Base-by-base conservation (phyloP, 2,888 invertebrate genomes). In the Emesis castigata region DNA sequence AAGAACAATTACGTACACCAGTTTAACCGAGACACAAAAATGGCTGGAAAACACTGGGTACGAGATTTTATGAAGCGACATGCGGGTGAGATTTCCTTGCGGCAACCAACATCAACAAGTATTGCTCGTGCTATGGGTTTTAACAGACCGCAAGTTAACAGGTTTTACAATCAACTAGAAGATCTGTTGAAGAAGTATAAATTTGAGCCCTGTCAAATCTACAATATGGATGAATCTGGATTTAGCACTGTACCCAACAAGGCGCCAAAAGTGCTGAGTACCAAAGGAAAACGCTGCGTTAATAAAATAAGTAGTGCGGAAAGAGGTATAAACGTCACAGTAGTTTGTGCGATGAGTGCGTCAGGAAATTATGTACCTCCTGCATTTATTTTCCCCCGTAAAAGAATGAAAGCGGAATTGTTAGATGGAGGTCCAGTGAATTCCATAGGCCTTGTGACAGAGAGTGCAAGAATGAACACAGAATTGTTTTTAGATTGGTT, bases 311-410 rank as follows among this genome's bases (percentile, higher is more conserved):
- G 16, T 7, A 53, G 16, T 53, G 86, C 81, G 26, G 88, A 88
- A 66, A 64, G 85, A 73, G 88, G 85, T 7, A 68, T 70, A 53
- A 85, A 66, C 26, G 64, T 86, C 6, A 82, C 79, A n/a, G 65
- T 80, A 8, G 68, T 75, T 6, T 34, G 16, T 64, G 71, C 61
- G 11, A 64, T n/a, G n/a, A 72, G 39, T 64, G 89, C 79, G 8
- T 80, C 83, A 61, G 90, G 90, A 4, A 66, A 85, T 58, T 86
- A 69, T 66, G 48, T 91, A 9, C 90, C 91, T 6, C 91, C 91
- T 9, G 73, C 88, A 11, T 79, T 91, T 18, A 89, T 92, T 71
- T 92, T 90, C 81, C 85, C 86, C 0, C 69, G 90, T 5, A 88
- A 90, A 75, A 87, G 89, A 53, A 87, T 88, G 85, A 90, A 89